Conservation (phyloP, 2,888 invertebrate species). For the Liopterus haemorrhoidalis region DNA sequence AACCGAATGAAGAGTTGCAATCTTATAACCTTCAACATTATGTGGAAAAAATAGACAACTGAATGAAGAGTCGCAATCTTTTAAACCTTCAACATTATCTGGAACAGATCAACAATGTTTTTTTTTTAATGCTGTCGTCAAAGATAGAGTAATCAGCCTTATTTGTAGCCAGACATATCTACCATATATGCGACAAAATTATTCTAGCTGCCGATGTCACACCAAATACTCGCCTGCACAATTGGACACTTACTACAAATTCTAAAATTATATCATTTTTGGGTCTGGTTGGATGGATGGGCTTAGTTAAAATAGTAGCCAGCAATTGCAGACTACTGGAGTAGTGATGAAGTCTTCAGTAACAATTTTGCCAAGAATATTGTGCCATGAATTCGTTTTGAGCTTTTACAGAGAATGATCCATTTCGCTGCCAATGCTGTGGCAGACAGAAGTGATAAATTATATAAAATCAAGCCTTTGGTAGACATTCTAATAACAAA, state of each 20-base stretch:
- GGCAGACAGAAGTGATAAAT: constrained; percentile 4
- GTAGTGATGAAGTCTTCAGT: constrained; percentile 5
- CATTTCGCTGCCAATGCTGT: constrained; percentile 3
- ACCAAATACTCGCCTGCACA: constrained; percentile 4
- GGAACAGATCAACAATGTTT: too few relatives aligned
- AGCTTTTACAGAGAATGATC: constrained; percentile 6
- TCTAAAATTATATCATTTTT: constrained; percentile 13
- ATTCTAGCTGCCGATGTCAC: too few relatives aligned
- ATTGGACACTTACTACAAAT: constrained; percentile 8
- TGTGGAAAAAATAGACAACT: too few relatives aligned
- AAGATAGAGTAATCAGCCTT: too few relatives aligned
- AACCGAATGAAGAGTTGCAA: too few relatives aligned
- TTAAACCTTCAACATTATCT: too few relatives aligned
- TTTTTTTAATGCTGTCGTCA: too few relatives aligned
- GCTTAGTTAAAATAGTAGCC: constrained; percentile 29
- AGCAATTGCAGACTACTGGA: constrained; percentile 26
- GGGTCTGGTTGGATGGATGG: constrained; percentile 16
- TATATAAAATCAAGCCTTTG: constrained; percentile 4
- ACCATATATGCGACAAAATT: too few relatives aligned
- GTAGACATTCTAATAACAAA: constrained; percentile 5
- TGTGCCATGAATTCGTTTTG: constrained; percentile 1
- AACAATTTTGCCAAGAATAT: constrained; percentile 3
- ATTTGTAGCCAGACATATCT: too few relatives aligned
- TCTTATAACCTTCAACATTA: too few relatives aligned
- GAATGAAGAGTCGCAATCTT: too few relatives aligned